A percentile compares a stretch with the other conserved stretches of the same genome.
These are phyloP conservation scores for Asobara japonica DNA, from an alignment of 1,140 invertebrate species.

Conservation along the genomic window DNA sequence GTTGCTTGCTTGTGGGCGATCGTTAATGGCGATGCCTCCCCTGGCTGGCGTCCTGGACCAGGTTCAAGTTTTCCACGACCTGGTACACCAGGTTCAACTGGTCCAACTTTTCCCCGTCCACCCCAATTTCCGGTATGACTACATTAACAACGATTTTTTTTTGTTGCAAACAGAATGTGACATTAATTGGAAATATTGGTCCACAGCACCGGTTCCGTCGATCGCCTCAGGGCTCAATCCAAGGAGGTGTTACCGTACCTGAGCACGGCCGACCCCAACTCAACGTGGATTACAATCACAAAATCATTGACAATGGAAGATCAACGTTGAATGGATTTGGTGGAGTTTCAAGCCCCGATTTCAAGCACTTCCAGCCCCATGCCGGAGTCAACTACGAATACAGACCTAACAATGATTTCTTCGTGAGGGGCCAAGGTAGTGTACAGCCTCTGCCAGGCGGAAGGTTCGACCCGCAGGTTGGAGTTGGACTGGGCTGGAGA, in stretches of 20 bases:
- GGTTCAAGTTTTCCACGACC: too few species aligned
- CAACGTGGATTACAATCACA: slow-evolving; percentile 38
- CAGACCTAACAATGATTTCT: slow-evolving; percentile 31
- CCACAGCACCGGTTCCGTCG: background rate
- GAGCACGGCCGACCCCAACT: slow-evolving; percentile 31
- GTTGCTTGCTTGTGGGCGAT: too few species aligned
- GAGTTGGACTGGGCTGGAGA: slow-evolving; percentile 24
- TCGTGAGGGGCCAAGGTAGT: slow-evolving; percentile 33
- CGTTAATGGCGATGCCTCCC: too few species aligned
- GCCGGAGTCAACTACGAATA: slow-evolving; percentile 24
- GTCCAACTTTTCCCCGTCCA: too few species aligned
- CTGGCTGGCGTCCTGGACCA: too few species aligned
- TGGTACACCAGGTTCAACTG: too few species aligned
- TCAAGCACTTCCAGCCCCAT: slow-evolving; percentile 35
- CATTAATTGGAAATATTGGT: slow-evolving; percentile 30
- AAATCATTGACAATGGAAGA: slow-evolving; percentile 19
- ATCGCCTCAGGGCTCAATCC: background rate
- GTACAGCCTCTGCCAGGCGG: slow-evolving; percentile 35
- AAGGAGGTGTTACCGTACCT: background rate
- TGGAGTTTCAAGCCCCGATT: slow-evolving; percentile 17
- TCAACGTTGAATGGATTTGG: slow-evolving; percentile 30
- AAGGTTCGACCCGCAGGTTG: slow-evolving; percentile 23
- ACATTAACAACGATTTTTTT: background rate
- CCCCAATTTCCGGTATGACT: background rate
- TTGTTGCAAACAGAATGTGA: background rate